Evolutionary conservation across 1,140 invertebrate genomes (phyloP).

Genomic region (Sipha flava): DNA sequence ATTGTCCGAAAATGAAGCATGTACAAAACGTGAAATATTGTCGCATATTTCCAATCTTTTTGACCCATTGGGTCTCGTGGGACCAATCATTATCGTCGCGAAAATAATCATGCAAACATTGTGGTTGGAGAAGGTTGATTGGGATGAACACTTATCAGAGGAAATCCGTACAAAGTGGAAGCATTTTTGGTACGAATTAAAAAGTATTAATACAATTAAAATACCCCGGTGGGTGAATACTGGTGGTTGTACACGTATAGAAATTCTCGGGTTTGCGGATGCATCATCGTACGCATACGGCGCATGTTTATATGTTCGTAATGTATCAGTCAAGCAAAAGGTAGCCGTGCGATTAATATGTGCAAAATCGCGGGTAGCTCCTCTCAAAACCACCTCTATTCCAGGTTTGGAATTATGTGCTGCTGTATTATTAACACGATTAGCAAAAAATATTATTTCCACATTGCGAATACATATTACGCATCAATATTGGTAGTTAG

Average conservation of each 20-base stretch:
- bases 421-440: slow-evolving; percentile 3
- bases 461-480: background rate
- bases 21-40: no score
- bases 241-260: background rate
- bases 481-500: background rate
- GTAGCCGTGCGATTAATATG: slow-evolving; percentile 37
- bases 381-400: slow-evolving; percentile 12
- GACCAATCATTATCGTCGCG: no score
- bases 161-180: no score
- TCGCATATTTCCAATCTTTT: no score
- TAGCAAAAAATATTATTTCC: background rate
- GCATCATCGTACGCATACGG: background rate
- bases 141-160: background rate
- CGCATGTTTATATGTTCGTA: slow-evolving; percentile 28
- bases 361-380: slow-evolving; percentile 18
- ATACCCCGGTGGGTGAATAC: background rate
- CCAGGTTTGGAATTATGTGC: slow-evolving; percentile 22
- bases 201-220: background rate
- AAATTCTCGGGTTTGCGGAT: slow-evolving; percentile 25
- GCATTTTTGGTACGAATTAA: background rate
- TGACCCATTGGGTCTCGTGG: no score
- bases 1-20: background rate
- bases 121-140: background rate
- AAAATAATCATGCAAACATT: no score
- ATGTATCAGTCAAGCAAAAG: background rate